Evolutionary conservation across 2,888 invertebrate genomes (phyloP).

Genomic region (Homarus gammarus): DNA sequence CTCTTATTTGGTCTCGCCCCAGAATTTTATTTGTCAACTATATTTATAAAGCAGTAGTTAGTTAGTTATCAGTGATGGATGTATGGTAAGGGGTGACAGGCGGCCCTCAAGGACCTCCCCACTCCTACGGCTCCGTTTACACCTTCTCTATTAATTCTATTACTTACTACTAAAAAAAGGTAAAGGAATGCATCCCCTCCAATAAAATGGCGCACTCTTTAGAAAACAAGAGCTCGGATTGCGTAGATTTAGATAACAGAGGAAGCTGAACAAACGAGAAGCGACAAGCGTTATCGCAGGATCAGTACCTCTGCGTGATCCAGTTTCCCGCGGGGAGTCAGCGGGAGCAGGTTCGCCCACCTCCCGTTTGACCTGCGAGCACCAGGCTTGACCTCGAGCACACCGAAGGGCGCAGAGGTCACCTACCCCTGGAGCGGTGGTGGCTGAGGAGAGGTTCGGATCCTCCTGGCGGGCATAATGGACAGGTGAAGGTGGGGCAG

Average conservation of each 20-base stretch:
- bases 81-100: no score
- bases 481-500: not conserved
- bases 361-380: constrained; percentile 54
- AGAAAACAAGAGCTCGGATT: no score
- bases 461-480: not conserved
- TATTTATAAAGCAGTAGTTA: no score
- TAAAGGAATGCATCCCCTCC: not conserved
- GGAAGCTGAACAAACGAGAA: constrained; percentile 20
- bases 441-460: constrained; percentile 11
- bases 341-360: constrained; percentile 62
- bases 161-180: no score
- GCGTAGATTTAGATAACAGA: constrained; percentile 26
- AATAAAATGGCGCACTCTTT: not conserved
- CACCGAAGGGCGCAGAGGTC: constrained; percentile 62
- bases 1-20: no score
- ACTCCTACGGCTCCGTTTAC: no score
- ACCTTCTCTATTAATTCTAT: no score
- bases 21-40: no score
- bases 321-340: constrained; percentile 46
- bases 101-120: no score
- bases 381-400: constrained; percentile 53
- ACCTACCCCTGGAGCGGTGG: constrained; percentile 50
- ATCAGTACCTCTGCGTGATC: constrained; percentile 28
- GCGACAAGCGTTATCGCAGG: constrained; percentile 3
- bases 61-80: no score